Base-by-base conservation (phyloP, 2,113 vertebrate genomes). In the Narcine bancroftii region DNA sequence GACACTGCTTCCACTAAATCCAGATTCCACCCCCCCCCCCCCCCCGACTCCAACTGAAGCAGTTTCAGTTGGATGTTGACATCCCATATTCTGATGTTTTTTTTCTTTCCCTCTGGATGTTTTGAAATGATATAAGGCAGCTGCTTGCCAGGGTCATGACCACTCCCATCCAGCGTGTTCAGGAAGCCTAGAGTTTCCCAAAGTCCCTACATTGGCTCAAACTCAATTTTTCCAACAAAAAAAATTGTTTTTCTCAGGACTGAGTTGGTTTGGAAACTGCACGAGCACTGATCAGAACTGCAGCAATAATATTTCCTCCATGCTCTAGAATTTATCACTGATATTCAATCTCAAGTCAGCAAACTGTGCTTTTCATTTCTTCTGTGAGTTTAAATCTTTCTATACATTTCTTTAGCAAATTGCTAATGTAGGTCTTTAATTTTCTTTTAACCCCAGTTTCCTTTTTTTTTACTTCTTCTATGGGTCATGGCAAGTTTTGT, bases 171-270 rank as follows among this genome's bases (percentile, higher is more conserved):
- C 15, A 19, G 33, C 5, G 53, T 60, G 6, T 53, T 60, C 81
- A 87, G 81, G 81, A 87, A 87, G 53, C 81, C 81, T 87, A 17
- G 53, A 60, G 53, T n/a, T 87, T 53, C 53, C 53, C 81, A 87
- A 39, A 87, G 36, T 87, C 33, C 17, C 53, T 9, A 85, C 29
- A 85, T 60, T 60, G 81, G 15, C 50, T 85, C 15, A 17, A 60
- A 39, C 13, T 87, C 53, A 87, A n/a, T 56, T 87, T 60, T 87
- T 87, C 81, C 81, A 87, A 63, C 33, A 63, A 60, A 87, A 63
- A 60, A 87, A 63, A 21, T 63, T 63, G 13, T 60, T 87, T 60
- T 87, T 87, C 17, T 6, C 53, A 87, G 33, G 81, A 36, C 7
- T 21, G 33, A 60, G 33, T n/a, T 56, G 56, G 50, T 60, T 87